These are phyloP conservation scores for Phalangium opilio DNA, from an alignment of 2,888 invertebrate species.

Conservation along the genomic window DNA sequence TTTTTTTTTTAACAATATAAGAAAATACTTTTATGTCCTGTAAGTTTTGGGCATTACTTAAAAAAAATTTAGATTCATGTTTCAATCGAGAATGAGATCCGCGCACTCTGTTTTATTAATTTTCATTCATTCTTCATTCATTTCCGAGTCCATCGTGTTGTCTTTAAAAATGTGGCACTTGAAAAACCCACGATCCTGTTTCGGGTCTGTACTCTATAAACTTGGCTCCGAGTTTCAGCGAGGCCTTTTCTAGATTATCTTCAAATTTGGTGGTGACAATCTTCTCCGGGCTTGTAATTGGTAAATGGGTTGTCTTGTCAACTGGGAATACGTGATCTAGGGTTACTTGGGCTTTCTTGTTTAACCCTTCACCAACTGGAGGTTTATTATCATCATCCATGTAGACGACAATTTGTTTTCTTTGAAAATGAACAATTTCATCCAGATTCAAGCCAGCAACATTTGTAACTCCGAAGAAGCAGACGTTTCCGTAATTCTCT, in stretches of 20 bases:
- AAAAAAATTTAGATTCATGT: too few relatives aligned
- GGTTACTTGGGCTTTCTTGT: conserved; percentile 72
- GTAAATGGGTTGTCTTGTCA: conserved; percentile 61
- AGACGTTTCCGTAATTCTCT: conserved; percentile 76
- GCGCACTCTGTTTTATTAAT: too few relatives aligned
- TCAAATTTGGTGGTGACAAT: conserved; percentile 31
- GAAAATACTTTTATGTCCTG: too few relatives aligned
- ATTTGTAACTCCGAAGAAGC: conserved; percentile 66
- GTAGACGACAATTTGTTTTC: conserved; percentile 89
- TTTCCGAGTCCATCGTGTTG: too few relatives aligned
- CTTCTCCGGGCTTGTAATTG: conserved; percentile 58
- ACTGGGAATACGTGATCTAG: conserved; percentile 87
- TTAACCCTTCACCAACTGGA: conserved; percentile 67
- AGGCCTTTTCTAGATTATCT: conserved; percentile 62
- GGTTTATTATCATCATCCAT: conserved; percentile 74
- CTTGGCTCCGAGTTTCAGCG: conserved; percentile 69
- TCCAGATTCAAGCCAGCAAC: conserved; percentile 73
- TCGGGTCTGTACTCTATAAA: conserved; percentile 90
- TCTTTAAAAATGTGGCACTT: conserved; percentile 6
- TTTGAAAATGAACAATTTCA: conserved; percentile 71
- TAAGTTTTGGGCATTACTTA: too few relatives aligned
- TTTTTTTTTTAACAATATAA: too few relatives aligned
- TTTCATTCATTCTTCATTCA: too few relatives aligned
- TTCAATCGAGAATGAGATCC: too few relatives aligned
- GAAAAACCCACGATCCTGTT: conserved; percentile 93